Conservation (phyloP, 2,113 vertebrate genomes). For the Myotis yumanensis region DNA sequence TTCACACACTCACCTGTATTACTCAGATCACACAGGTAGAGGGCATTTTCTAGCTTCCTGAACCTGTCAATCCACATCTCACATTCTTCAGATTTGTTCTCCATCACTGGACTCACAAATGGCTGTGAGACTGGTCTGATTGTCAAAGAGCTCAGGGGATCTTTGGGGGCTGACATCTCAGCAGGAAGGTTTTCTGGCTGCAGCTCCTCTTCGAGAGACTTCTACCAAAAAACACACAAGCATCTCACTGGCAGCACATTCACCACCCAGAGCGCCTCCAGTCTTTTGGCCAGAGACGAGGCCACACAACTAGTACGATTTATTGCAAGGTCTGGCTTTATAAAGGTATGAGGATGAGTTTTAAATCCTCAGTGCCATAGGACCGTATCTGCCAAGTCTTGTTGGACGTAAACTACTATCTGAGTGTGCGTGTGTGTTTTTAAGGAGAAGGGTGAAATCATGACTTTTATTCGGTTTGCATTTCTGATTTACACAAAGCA, state of each 20-base stretch:
- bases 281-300: slow-evolving; percentile 9
- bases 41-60: slow-evolving; percentile 78
- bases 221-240: slow-evolving; percentile 66
- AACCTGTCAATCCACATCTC: slow-evolving; percentile 77
- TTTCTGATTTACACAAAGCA: slow-evolving; percentile 32
- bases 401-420: slow-evolving; percentile 6
- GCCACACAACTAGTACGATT: slow-evolving; percentile 39
- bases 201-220: slow-evolving; percentile 38
- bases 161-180: not conserved
- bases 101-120: not conserved
- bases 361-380: slow-evolving; percentile 10
- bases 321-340: slow-evolving; percentile 35
- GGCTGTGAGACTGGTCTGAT: slow-evolving; percentile 40
- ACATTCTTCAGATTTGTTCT: not conserved
- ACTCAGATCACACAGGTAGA: slow-evolving; percentile 74
- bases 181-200: not conserved
- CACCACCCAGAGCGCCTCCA: slow-evolving; percentile 10
- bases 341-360: slow-evolving; percentile 11
- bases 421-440: not conserved
- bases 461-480: slow-evolving; percentile 30
- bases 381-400: slow-evolving; percentile 27
- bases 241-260: slow-evolving; percentile 50
- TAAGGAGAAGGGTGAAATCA: slow-evolving; percentile 2
- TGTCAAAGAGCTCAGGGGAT: not conserved
- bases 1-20: slow-evolving; percentile 74